These are phyloP conservation scores for Apostichopus californicus DNA, from an alignment of 35 echinoderm and acorn worm species.

Conservation along the genomic window DNA sequence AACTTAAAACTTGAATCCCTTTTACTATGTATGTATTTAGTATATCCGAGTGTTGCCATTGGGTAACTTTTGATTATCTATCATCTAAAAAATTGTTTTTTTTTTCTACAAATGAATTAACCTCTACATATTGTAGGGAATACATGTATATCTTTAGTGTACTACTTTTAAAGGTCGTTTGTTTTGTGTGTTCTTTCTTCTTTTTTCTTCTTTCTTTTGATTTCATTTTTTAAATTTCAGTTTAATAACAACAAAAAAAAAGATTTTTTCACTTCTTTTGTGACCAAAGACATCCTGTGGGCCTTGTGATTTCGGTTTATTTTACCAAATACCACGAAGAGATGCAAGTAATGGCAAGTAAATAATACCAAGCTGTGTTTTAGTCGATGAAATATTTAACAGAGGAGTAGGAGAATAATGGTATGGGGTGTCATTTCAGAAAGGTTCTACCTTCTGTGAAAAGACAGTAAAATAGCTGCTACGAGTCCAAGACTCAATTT, in stretches of 20 bases:
- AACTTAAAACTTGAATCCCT: not conserved
- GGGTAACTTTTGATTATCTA: not conserved
- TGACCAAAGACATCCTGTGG: constrained; percentile 51
- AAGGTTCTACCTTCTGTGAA: not conserved
- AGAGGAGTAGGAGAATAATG: not conserved
- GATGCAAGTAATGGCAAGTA: constrained; percentile 1
- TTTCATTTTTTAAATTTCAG: not conserved
- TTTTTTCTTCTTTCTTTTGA: not conserved
- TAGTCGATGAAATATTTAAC: not conserved
- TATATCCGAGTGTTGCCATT: constrained; percentile 9
- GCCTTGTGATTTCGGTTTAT: constrained; percentile 29
- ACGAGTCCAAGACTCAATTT: constrained; percentile 34
- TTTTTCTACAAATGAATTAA: constrained; percentile 3
- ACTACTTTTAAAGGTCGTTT: not conserved
- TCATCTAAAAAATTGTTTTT: not conserved
- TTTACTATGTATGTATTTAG: not conserved
- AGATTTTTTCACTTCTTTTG: not conserved
- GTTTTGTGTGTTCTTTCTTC: not conserved
- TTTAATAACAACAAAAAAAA: not conserved
- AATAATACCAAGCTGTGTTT: not conserved
- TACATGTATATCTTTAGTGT: constrained; percentile 40
- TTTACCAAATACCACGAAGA: constrained; percentile 6
- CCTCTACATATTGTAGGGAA: not conserved
- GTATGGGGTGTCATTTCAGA: not conserved
- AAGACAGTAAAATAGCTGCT: constrained; percentile 26